phyloP scores from a whole-genome alignment of 2,888 invertebrate genomes.

The Tenthredo livida region DNA sequence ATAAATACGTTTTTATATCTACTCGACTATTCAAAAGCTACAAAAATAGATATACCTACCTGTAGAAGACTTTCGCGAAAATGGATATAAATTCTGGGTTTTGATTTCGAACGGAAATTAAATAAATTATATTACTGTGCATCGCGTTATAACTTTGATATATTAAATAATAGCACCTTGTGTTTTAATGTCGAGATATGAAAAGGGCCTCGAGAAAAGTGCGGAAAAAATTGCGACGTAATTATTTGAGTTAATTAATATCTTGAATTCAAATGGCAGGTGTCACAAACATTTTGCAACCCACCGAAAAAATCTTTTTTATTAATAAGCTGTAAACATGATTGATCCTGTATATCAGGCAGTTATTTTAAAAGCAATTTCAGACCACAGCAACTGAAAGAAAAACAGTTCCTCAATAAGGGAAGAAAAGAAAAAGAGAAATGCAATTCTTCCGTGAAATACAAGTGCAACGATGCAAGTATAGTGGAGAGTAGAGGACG shows the following conservation, averaged over 20 bases:
- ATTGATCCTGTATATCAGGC: background rate
- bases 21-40: background rate
- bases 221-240: background rate
- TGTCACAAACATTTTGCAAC: background rate
- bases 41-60: background rate
- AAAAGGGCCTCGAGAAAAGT: background rate
- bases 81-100: background rate
- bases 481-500: slow-evolving; percentile 49
- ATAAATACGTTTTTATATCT: background rate
- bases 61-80: background rate
- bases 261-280: background rate
- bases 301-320: background rate
- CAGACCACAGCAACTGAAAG: background rate
- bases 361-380: background rate
- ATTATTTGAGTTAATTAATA: background rate
- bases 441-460: background rate
- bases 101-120: background rate
- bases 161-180: background rate
- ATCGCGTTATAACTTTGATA: background rate
- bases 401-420: background rate
- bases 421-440: background rate
- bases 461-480: slow-evolving; percentile 19
- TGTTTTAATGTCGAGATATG: background rate
- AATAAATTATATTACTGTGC: background rate
- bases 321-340: background rate